phyloP scores from a whole-genome alignment of 2,888 invertebrate species.

The Blomia tropicalis region DNA sequence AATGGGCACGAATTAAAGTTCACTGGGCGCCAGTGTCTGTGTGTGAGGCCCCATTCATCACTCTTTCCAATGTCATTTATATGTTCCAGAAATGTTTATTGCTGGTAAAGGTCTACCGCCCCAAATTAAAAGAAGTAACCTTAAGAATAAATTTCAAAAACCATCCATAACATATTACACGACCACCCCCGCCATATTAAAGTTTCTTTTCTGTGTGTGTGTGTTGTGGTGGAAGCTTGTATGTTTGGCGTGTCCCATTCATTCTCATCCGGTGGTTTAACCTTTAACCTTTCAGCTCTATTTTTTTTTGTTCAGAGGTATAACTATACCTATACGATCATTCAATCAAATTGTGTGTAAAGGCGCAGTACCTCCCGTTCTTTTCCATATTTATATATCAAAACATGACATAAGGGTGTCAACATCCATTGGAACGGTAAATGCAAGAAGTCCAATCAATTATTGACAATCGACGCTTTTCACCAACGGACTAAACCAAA shows the following conservation, averaged over 20 bases:
- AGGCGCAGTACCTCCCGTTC: not conserved
- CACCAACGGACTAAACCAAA: too few species aligned
- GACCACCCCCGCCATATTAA: too few species aligned
- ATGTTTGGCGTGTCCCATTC: not conserved
- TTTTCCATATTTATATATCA: too few species aligned
- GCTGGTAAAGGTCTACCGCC: too few species aligned
- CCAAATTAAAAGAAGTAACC: too few species aligned
- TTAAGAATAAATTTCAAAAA: too few species aligned
- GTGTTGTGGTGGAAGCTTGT: not conserved
- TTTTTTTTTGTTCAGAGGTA: too few species aligned
- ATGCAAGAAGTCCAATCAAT: slow-evolving; percentile 10
- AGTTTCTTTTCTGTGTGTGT: not conserved
- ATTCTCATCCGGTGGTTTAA: not conserved
- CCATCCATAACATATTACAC: too few species aligned
- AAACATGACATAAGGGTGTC: not conserved
- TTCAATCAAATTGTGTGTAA: not conserved
- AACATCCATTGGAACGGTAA: not conserved
- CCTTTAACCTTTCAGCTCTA: not conserved
- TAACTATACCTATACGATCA: too few species aligned
- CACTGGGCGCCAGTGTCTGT: not conserved
- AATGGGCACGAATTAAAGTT: slow-evolving; percentile 14
- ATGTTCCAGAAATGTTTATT: too few species aligned
- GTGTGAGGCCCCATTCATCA: slow-evolving; percentile 1
- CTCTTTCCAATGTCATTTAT: not conserved
- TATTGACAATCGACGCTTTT: slow-evolving; percentile 6